Evolutionary conservation across 2,888 invertebrate genomes (phyloP).

Genomic region (Sinohyriopsis cumingii): DNA sequence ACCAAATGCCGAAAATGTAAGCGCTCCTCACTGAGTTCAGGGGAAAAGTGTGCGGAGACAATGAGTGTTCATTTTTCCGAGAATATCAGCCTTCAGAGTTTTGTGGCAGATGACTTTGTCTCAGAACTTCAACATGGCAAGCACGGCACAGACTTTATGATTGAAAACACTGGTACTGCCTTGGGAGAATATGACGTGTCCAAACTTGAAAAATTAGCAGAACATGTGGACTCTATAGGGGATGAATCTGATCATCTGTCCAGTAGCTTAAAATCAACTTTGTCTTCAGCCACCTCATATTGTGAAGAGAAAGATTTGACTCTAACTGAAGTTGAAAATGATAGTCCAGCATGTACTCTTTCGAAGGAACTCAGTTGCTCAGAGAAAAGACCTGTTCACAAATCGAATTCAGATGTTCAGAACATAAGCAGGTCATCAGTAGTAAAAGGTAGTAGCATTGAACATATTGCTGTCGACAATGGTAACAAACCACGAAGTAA

Average conservation of each 20-base stretch:
- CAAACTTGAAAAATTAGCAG: no score
- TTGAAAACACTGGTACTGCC: conserved; percentile 32
- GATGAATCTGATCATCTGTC: neutral
- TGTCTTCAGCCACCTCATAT: conserved; percentile 16
- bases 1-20: conserved; percentile 49
- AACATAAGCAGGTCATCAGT: no score
- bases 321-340: conserved; percentile 63
- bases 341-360: conserved; percentile 35
- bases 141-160: conserved; percentile 32
- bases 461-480: no score
- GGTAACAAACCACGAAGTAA: conserved; percentile 9
- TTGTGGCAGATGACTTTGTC: conserved; percentile 44
- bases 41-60: conserved; percentile 53
- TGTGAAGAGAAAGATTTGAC: conserved; percentile 30
- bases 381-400: conserved; percentile 1
- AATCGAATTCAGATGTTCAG: neutral
- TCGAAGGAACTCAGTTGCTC: conserved; percentile 2
- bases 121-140: conserved; percentile 42
- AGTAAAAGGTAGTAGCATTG: no score
- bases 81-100: conserved; percentile 47
- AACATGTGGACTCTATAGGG: neutral
- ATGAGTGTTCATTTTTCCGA: conserved; percentile 50
- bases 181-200: neutral
- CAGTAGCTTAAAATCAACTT: conserved; percentile 5
- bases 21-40: conserved; percentile 43